Base-by-base conservation (phyloP, 1,140 invertebrate species). In the Pantala flavescens region DNA sequence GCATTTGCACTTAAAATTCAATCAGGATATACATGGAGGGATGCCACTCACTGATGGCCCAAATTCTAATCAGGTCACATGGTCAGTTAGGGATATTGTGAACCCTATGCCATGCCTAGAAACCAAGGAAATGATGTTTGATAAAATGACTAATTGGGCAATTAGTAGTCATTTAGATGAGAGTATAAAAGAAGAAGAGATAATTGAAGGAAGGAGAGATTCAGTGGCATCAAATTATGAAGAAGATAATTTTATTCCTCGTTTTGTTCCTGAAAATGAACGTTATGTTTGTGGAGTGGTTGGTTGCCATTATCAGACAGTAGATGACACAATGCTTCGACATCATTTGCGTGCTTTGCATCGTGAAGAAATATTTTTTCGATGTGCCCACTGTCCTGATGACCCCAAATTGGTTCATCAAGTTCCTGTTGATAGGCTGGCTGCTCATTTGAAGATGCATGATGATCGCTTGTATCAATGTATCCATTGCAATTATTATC, bases 91-190 rank as follows among this genome's bases (percentile, higher is more conserved):
- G 28, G 79, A 78, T 43, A 79, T 81, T n/a, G 88, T 92, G 0
- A 93, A 93, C 84, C 91, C 91, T 0, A 91, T 93, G 0, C 91
- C 91, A 0, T 91, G 90, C 80, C 82, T 93, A 23, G 89, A 91
- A 72, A 88, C 88, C 43, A 90, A 90, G 75, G 91, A 93, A 78
- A 88, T 86, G 76, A 91, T 92, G 87, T 93, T 93, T 80, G 91
- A 93, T 79, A 92, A 91, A 80, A 94, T 93, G 92, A 85, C 89
- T 0, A 94, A 94, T 81, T 82, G 93, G 19, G 91, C 92, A 0
- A 87, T 88, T 24, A 91, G 90, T 79, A 91, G 90, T 0, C 85
- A 88, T 77, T 83, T 84, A 71, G 84, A 83, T 73, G 84, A 85
- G 71, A 75, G 43, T 78, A 83, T 43, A 3, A 85, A 85, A 83